phyloP scores from a whole-genome alignment of 35 echinoderm and acorn worm genomes.

The Holothuria glaberrima region DNA sequence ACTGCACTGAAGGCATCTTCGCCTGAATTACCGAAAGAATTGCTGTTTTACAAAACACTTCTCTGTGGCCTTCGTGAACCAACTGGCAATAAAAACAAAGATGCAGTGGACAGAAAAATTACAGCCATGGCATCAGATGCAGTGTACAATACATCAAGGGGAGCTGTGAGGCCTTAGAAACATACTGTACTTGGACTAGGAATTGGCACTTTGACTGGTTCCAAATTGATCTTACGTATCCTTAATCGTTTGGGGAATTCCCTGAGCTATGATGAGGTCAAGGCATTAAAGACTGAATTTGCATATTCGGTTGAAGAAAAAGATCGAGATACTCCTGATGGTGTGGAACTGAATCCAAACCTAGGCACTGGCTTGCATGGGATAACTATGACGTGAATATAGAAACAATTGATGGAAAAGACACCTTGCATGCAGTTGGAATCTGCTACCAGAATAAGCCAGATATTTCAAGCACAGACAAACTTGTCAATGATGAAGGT shows the following conservation, averaged over 20 bases:
- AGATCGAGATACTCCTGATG: slow-evolving; percentile 58
- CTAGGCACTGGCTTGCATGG: slow-evolving; percentile 71
- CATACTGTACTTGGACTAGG: slow-evolving; percentile 68
- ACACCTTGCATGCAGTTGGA: slow-evolving; percentile 77
- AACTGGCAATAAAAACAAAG: slow-evolving; percentile 18
- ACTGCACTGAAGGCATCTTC: slow-evolving; percentile 24
- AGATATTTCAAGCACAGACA: neutral
- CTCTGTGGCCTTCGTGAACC: slow-evolving; percentile 59
- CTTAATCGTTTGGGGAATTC: slow-evolving; percentile 53
- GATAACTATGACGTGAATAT: slow-evolving; percentile 86
- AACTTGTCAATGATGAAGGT: neutral
- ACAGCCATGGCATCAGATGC: slow-evolving; percentile 61
- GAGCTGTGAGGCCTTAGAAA: slow-evolving; percentile 51
- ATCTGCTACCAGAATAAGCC: slow-evolving; percentile 82
- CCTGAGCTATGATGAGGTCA: slow-evolving; percentile 57
- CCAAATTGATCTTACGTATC: slow-evolving; percentile 59
- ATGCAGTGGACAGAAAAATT: slow-evolving; percentile 33
- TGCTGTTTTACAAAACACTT: slow-evolving; percentile 61
- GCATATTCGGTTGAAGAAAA: slow-evolving; percentile 56
- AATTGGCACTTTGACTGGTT: slow-evolving; percentile 53
- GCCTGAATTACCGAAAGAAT: slow-evolving; percentile 38
- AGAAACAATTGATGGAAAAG: slow-evolving; percentile 77
- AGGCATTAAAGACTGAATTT: slow-evolving; percentile 61
- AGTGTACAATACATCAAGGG: slow-evolving; percentile 49
- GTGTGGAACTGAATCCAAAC: slow-evolving; percentile 43